phyloP scores from a whole-genome alignment of 2,888 invertebrate species.

The Drosophila koepferae region DNA sequence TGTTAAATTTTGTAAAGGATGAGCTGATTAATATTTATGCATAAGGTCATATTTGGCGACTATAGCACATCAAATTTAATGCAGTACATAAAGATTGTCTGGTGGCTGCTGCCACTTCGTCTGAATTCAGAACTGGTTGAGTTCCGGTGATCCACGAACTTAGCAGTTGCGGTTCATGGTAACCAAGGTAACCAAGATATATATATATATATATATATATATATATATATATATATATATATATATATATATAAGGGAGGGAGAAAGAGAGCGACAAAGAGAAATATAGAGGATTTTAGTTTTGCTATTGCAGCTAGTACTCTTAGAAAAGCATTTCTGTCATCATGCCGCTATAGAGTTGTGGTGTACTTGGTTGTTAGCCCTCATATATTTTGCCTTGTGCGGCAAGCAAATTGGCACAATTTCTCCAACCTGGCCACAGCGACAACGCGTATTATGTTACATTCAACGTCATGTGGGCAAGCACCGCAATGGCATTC shows the following conservation, averaged over 20 bases:
- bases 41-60: slow-evolving; percentile 67
- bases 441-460: slow-evolving; percentile 69
- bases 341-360: slow-evolving; percentile 73
- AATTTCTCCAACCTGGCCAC: slow-evolving; percentile 64
- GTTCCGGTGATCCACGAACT: slow-evolving; percentile 53
- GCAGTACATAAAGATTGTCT: slow-evolving; percentile 74
- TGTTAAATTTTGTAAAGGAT: slow-evolving; percentile 46
- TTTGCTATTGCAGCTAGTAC: slow-evolving; percentile 38
- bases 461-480: slow-evolving; percentile 60
- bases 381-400: slow-evolving; percentile 45
- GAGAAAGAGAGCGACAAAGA: neutral
- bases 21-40: slow-evolving; percentile 74
- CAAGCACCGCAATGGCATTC: slow-evolving; percentile 1
- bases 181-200: neutral
- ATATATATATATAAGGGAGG: neutral
- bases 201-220: neutral
- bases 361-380: slow-evolving; percentile 30
- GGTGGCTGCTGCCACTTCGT: slow-evolving; percentile 34
- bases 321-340: slow-evolving; percentile 70
- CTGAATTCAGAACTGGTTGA: slow-evolving; percentile 65
- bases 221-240: neutral
- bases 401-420: slow-evolving; percentile 73
- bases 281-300: neutral
- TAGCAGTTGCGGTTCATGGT: slow-evolving; percentile 65
- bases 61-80: slow-evolving; percentile 67